phyloP scores from a whole-genome alignment of 2,797 vertebrate genomes.

The Oreochromis grahami region DNA sequence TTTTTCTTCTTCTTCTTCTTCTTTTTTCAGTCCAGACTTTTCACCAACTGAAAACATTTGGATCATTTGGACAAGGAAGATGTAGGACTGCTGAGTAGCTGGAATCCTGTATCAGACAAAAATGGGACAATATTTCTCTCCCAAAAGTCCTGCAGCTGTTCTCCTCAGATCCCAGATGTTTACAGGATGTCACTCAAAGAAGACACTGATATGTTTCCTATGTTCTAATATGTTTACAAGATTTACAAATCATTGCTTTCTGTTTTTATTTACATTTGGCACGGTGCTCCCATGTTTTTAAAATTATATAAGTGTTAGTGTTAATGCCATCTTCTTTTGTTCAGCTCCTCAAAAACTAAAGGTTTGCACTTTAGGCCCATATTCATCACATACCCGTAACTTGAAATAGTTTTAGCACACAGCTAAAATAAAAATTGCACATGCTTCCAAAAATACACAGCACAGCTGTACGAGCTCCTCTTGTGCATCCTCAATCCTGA shows the following conservation, averaged over 20 bases:
- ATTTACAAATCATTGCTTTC: background rate
- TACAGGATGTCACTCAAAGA: rapidly evolving
- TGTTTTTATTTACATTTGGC: background rate
- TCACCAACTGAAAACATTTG: background rate
- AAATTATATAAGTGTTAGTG: background rate
- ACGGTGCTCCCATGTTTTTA: background rate
- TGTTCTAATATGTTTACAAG: background rate
- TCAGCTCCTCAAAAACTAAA: background rate
- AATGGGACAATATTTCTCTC: background rate
- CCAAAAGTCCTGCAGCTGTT: background rate
- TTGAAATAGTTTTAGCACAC: background rate
- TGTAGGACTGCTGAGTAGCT: background rate
- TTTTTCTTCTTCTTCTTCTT: background rate
- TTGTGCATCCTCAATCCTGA: background rate
- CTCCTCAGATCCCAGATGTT: background rate
- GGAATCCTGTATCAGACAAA: background rate
- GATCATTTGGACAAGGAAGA: background rate
- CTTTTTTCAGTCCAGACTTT: background rate
- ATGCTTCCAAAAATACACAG: background rate
- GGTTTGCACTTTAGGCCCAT: background rate
- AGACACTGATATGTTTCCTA: background rate
- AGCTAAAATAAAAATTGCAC: background rate
- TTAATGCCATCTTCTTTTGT: background rate
- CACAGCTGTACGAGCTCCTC: background rate
- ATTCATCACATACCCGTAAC: background rate